Conservation (phyloP, 2,113 vertebrate species). For the Malurus cyaneus region DNA sequence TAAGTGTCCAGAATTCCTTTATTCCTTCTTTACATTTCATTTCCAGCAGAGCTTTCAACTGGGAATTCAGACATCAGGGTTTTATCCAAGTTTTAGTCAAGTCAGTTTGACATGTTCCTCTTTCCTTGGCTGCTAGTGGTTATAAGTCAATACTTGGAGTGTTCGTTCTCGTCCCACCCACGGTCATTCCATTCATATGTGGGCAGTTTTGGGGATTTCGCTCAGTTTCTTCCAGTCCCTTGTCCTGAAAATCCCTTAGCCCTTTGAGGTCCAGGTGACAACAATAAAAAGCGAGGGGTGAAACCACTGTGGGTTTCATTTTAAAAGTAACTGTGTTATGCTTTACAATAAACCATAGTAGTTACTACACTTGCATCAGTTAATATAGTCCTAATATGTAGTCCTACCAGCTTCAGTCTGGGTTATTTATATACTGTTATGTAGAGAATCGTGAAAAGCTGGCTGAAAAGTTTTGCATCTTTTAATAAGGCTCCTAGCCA, state of each 20-base stretch:
- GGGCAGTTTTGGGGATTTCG: background rate
- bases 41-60: slow-evolving; percentile 40
- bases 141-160: slow-evolving; percentile 34
- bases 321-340: background rate
- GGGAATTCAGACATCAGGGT: background rate
- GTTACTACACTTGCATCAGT: background rate
- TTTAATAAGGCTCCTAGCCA: background rate
- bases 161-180: background rate
- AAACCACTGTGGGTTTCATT: background rate
- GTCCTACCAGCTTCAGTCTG: background rate
- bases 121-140: slow-evolving; percentile 20
- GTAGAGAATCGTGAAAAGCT: background rate
- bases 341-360: background rate
- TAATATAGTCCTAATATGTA: background rate
- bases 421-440: background rate
- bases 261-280: background rate
- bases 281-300: background rate
- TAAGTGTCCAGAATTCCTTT: slow-evolving; percentile 42
- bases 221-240: slow-evolving; percentile 1
- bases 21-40: slow-evolving; percentile 46
- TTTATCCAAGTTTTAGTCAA: slow-evolving; percentile 40
- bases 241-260: slow-evolving; percentile 28
- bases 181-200: slow-evolving; percentile 11
- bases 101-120: slow-evolving; percentile 34
- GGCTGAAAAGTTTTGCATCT: background rate